A percentile compares a stretch with the other conserved stretches of the same genome.
These are phyloP conservation scores for Myotis planiceps DNA, from an alignment of 2,797 vertebrate genomes.

Conservation along the genomic window DNA sequence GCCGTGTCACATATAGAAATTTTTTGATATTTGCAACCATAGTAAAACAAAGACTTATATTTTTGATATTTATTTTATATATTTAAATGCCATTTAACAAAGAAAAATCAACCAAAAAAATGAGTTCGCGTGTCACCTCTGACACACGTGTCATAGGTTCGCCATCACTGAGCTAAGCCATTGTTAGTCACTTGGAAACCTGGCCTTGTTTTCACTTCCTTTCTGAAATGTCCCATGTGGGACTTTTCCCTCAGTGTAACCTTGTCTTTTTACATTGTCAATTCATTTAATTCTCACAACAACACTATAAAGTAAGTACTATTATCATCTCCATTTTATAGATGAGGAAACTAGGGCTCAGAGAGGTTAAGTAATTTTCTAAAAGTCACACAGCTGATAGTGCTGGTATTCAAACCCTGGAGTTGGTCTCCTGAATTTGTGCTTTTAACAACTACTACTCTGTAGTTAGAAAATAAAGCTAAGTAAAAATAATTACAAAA, in stretches of 20 bases:
- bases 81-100: too few relatives aligned
- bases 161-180: too few relatives aligned
- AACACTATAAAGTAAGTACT: neutral
- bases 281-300: neutral
- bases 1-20: too few relatives aligned
- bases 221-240: neutral
- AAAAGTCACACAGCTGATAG: neutral
- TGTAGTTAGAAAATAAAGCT: neutral
- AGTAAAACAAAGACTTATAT: too few relatives aligned
- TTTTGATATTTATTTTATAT: too few relatives aligned
- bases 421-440: neutral
- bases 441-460: conserved; percentile 15
- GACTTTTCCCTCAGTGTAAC: neutral
- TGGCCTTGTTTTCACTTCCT: conserved; percentile 14
- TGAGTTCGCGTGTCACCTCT: too few relatives aligned
- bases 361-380: neutral
- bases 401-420: neutral
- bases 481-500: conserved; percentile 41
- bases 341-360: neutral
- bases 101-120: too few relatives aligned
- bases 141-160: too few relatives aligned
- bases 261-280: conserved; percentile 14
- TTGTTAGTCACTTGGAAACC: conserved; percentile 22
- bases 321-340: conserved; percentile 5
- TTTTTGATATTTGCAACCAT: too few relatives aligned